Conservation (phyloP, 23 tunicate genomes). For the Oikopleura dioica region DNA sequence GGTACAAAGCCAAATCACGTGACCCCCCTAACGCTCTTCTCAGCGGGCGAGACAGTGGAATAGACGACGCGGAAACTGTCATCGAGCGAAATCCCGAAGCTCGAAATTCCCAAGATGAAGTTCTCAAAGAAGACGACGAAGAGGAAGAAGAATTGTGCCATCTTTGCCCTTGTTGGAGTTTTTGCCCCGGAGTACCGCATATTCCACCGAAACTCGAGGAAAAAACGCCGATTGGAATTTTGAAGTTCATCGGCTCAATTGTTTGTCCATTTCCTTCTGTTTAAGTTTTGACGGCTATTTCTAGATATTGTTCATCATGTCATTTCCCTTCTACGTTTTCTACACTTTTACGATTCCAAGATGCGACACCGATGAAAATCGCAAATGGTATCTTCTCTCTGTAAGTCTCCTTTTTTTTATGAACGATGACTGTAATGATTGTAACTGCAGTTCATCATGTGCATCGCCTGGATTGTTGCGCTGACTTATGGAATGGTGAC, state of each 20-base stretch:
- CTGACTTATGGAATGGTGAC: slow-evolving; percentile 43
- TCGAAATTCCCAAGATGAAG: background rate
- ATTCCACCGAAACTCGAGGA: background rate
- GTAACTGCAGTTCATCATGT: slow-evolving; percentile 31
- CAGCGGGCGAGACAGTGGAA: background rate
- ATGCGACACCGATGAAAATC: background rate
- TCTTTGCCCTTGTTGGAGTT: background rate
- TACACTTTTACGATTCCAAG: background rate
- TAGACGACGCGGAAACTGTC: background rate
- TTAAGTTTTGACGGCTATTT: background rate
- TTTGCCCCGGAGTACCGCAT: background rate
- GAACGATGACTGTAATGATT: no score
- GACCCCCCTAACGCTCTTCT: background rate
- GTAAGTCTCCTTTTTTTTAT: no score
- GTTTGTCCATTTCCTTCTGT: background rate
- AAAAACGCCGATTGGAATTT: no score
- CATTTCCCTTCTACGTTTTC: background rate
- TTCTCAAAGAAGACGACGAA: slow-evolving; percentile 15
- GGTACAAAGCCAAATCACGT: no score
- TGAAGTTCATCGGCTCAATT: background rate
- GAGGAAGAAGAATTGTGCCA: background rate
- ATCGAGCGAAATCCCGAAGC: background rate
- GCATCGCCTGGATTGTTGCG: slow-evolving; percentile 56
- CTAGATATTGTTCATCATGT: background rate
- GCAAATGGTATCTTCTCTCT: slow-evolving; percentile 57